Base-by-base conservation (phyloP, 1,140 invertebrate genomes). In the Meloidogyne floridensis region DNA sequence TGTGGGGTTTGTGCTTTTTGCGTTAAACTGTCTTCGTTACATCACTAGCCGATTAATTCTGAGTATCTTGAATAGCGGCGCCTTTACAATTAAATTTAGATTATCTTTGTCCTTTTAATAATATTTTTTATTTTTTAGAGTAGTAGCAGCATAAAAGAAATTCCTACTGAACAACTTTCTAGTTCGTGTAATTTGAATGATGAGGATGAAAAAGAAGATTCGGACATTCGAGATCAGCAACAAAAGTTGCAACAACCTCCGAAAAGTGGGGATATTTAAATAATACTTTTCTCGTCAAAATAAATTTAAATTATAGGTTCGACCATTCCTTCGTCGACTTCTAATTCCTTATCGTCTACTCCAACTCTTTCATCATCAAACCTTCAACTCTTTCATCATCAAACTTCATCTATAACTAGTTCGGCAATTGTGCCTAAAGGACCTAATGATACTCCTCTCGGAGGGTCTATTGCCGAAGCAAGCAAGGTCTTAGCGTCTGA, bases 161-260 rank as follows among this genome's bases (percentile, higher is more conserved):
- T 77, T n/a, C 75, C 75, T 2, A 77, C 15, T 32, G 75, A 77
- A 51, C 56, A 56, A 69, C 56, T 77, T 56, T 15, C 32, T 4
- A 77, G 32, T 54, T 56, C 42, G 7, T 11, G 43, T 9, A n/a
- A 77, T 9, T 5, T 43, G 5, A 53, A n/a, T 10, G 18, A 51
- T 56, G 75, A 76, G 15, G 75, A n/a, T 47, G 72, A 54, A 18
- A 74, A 77, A 9, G 75, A 77, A 15, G 75, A 77, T 43, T 43
- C 56, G 13, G 75, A 77, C 11, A 77, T 77, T n/a, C 53, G 75
- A 5, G 75, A 43, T n/a, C 75, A 56, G 11, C 74, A 75, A 75
- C 43, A 6, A 0, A n/a, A 69, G 56, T 59, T n/a, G 4, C 75
- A 20, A 13, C 15, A 56, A 56, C 75, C 3, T n/a, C n/a, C 2